A percentile compares a stretch with the other conserved stretches of the same genome.
phyloP scores from a whole-genome alignment of 2,888 invertebrate genomes.

The Leistus spinibarbis region DNA sequence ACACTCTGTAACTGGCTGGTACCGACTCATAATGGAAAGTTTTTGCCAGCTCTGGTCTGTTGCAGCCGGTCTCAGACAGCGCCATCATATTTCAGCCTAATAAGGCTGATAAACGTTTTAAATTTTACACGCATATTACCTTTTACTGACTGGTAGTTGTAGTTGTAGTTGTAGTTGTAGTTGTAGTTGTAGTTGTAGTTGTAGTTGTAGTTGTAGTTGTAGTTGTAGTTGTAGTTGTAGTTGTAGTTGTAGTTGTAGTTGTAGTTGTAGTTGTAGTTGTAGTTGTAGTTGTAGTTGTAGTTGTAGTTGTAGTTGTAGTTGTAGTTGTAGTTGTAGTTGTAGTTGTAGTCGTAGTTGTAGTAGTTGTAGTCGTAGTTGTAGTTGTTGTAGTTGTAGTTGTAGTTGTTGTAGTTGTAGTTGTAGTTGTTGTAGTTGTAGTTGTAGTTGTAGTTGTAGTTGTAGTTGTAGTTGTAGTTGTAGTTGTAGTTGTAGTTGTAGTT shows the following conservation, averaged over 20 bases:
- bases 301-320: constrained; percentile 46
- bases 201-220: constrained; percentile 41
- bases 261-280: constrained; percentile 49
- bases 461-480: constrained; percentile 33
- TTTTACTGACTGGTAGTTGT: too few relatives aligned
- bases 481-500: too few relatives aligned
- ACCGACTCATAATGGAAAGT: too few relatives aligned
- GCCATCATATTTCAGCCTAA: too few relatives aligned
- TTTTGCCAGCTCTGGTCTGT: too few relatives aligned
- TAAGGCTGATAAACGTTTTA: too few relatives aligned
- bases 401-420: constrained; percentile 40
- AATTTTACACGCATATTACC: too few relatives aligned
- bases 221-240: constrained; percentile 41
- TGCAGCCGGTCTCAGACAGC: too few relatives aligned
- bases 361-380: too few relatives aligned
- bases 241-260: constrained; percentile 47
- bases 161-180: constrained; percentile 44
- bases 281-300: constrained; percentile 54
- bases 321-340: constrained; percentile 49
- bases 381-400: constrained; percentile 42
- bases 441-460: constrained; percentile 34
- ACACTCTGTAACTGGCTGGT: too few relatives aligned
- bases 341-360: too few relatives aligned
- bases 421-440: constrained; percentile 40
- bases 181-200: constrained; percentile 47